Conservation (phyloP, 2,113 vertebrate genomes). For the Pelvicachromis taeniatus region DNA sequence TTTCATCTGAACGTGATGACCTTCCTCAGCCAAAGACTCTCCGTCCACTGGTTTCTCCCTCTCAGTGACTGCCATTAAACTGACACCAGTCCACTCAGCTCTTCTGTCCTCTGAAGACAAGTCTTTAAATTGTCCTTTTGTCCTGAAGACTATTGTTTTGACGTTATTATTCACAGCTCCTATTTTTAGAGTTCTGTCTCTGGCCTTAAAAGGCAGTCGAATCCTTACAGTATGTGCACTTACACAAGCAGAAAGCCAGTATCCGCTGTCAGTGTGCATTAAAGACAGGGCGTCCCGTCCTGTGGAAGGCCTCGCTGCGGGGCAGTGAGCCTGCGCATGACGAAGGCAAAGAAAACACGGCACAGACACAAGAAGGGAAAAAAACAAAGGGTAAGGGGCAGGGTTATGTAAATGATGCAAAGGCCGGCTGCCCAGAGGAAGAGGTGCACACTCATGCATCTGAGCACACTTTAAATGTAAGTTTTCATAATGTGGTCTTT, state of each 20-base stretch:
- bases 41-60: neutral
- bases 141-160: constrained; percentile 35
- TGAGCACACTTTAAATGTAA: neutral
- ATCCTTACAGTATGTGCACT: constrained; percentile 35
- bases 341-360: neutral
- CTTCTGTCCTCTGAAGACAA: neutral
- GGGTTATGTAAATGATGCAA: constrained; percentile 27
- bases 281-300: constrained; percentile 9
- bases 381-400: constrained; percentile 3
- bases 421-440: neutral
- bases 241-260: constrained; percentile 14
- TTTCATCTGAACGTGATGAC: neutral
- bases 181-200: constrained; percentile 46
- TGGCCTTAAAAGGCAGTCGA: constrained; percentile 18
- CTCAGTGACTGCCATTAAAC: neutral
- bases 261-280: constrained; percentile 37
- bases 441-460: neutral
- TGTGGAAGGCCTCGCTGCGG: constrained; percentile 9
- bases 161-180: constrained; percentile 41
- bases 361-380: neutral
- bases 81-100: constrained; percentile 13
- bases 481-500: constrained; percentile 14
- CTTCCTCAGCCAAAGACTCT: neutral
- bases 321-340: neutral
- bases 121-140: constrained; percentile 15